Conservation (phyloP, 2,888 invertebrate genomes). For the Endotricha flammealis region DNA sequence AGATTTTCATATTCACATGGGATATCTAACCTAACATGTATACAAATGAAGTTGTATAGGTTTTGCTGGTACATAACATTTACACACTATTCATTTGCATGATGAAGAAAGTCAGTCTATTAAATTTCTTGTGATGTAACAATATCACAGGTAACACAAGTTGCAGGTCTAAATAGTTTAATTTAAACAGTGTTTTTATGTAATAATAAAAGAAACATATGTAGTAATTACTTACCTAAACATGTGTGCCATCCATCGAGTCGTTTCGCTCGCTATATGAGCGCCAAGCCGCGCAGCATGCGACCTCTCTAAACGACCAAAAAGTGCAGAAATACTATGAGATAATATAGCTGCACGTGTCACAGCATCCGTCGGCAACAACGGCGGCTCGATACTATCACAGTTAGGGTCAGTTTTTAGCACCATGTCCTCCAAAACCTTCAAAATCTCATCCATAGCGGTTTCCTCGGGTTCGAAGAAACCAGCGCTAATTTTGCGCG, state of each 20-base stretch:
- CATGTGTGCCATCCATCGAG: constrained; percentile 91
- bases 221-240: constrained; percentile 84
- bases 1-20: too few species aligned
- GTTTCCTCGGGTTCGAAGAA: constrained; percentile 77
- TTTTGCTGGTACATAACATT: too few species aligned
- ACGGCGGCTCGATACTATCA: constrained; percentile 79
- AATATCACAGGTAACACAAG: too few species aligned
- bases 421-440: constrained; percentile 78
- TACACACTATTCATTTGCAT: too few species aligned
- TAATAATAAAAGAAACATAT: too few species aligned
- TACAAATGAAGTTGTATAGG: too few species aligned
- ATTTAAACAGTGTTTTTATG: too few species aligned
- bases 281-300: constrained; percentile 89
- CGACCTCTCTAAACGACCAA: constrained; percentile 87
- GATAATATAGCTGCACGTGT: constrained; percentile 83
- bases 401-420: constrained; percentile 80
- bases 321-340: constrained; percentile 92
- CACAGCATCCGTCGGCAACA: constrained; percentile 80
- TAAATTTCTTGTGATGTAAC: too few species aligned
- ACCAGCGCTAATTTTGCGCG: constrained; percentile 71
- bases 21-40: too few species aligned
- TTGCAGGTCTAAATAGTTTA: too few species aligned
- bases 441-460: constrained; percentile 80
- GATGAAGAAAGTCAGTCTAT: too few species aligned
- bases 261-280: constrained; percentile 90